Base-by-base conservation (phyloP, 2,113 vertebrate genomes). In the Albula goreensis region DNA sequence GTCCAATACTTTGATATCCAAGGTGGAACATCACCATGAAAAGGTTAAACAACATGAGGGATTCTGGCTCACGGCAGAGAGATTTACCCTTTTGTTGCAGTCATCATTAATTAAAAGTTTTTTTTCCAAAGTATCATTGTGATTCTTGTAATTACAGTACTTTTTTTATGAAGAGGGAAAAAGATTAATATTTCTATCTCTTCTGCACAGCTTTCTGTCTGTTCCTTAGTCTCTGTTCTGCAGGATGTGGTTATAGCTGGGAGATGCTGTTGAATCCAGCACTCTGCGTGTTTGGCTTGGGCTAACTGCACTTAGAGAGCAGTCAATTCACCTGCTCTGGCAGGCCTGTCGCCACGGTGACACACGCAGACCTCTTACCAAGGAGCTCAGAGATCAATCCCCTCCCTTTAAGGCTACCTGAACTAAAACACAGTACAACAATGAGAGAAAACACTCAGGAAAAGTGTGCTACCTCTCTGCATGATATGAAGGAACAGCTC, bases 361-460 rank as follows among this genome's bases (percentile, higher is more conserved):
- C 60, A 15, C 78, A 81, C 56, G 48, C 78, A 86, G 80, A 66
- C 80, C 80, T 19, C 81, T 70, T 83, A 41, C 82, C n/a, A 70
- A 50, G 82, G 86, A 57, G 81, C 25, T 77, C 15, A 13, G 22
- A 50, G 17, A 88, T 74, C 57, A 66, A 60, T 52, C 83, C 12
- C 53, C 25, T 56, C 84, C 53, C 63, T 31, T 5, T 9, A 4
- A 63, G 80, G 84, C 85, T 80, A 88, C 60, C 80, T 82, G 83
- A 82, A 80, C 78, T 85, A 85, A 85, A 77, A 52, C 52, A 10
- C 50, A 12, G 77, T 56, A 12, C 6, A 56, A 56, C 12, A 56
- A 1, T 9, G 53, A 56, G 53, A 41, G 53, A 12, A 12, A 56
- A 12, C 53, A 56, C 53, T 56, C 53, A 56, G 53, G 53, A 41